Base-by-base conservation (phyloP, 2,113 vertebrate genomes). In the Saccopteryx bilineata region DNA sequence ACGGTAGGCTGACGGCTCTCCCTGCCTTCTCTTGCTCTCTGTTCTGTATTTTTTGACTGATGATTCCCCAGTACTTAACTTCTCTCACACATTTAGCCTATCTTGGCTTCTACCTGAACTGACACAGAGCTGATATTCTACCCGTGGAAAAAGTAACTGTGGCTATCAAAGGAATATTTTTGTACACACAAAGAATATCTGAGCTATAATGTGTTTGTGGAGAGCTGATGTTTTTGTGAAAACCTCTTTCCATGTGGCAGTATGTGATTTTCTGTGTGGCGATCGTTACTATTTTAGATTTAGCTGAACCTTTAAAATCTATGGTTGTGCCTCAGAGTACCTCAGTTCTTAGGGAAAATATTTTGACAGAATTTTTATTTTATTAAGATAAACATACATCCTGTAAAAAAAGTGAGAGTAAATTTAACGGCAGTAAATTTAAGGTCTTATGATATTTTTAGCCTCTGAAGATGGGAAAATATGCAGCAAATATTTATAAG, bases 241-340 rank as follows among this genome's bases (percentile, higher is more conserved):
- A 95, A 78, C 5, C 2, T 39, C 23, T 79, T 91, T 71, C 72
- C 63, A 1, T 80, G 9, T 52, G 48, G n/a, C 33, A 95, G 52
- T 65, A 69, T 90, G 18, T 60, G 2, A 17, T 80, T 66, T 56
- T 75, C 66, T 85, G 9, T 33, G 66, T 65, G n/a, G 1, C 50
- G 10, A 9, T 92, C 13, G 89, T 75, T 81, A 82, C 23, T 66
- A 83, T 79, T 94, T 95, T 82, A 95, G 54, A 86, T 92, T 61
- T 92, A 95, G 50, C 21, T 33, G 7, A 92, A 9, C 4, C 11
- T 15, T 90, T 92, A 17, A 87, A 90, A 87, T 87, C 48, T 78
- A 50, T 74, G 39, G 33, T 76, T 81, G 90, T 88, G 9, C 28
- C 61, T 78, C 81, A 76, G 7, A 72, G 26, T 84, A 89, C 56